Percentiles rank a stretch among this genome's conserved stretches.
Evolutionary conservation across 2,888 invertebrate species (phyloP).

Genomic region (Xanthorhoe spadicearia): DNA sequence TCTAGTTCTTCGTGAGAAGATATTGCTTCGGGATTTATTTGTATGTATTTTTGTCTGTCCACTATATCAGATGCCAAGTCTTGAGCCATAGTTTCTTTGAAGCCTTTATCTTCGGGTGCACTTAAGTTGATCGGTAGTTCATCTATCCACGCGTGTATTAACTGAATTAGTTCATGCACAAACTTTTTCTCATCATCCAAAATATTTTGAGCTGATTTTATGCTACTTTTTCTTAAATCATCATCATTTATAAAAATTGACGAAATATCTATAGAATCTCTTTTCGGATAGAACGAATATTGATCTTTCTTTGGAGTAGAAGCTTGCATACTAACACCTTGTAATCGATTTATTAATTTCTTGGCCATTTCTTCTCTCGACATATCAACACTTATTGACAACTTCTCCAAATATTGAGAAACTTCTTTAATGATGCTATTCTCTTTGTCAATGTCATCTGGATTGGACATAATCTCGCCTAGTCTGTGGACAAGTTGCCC

Average conservation of each 20-base stretch:
- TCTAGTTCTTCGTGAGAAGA: constrained; percentile 54
- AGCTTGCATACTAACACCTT: constrained; percentile 32
- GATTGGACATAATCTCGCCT: constrained; percentile 37
- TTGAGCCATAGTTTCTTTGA: constrained; percentile 43
- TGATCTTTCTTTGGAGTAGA: constrained; percentile 43
- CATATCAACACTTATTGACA: constrained; percentile 27
- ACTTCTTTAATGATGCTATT: constrained; percentile 37
- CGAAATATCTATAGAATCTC: constrained; percentile 27
- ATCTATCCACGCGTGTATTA: constrained; percentile 50
- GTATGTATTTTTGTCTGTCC: constrained; percentile 60
- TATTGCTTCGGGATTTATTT: constrained; percentile 51
- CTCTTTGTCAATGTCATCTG: constrained; percentile 35
- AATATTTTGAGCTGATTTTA: constrained; percentile 17
- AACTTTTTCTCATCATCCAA: constrained; percentile 43
- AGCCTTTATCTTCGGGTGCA: constrained; percentile 32
- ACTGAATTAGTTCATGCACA: constrained; percentile 35
- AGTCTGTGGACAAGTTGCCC: constrained; percentile 36
- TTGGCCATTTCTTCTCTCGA: constrained; percentile 33
- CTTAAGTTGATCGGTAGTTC: constrained; percentile 42
- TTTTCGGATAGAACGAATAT: constrained; percentile 31
- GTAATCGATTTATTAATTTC: constrained; percentile 35
- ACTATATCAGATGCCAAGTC: constrained; percentile 56
- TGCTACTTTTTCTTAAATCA: not conserved
- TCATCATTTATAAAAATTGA: constrained; percentile 26
- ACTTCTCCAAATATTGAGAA: constrained; percentile 29